Percentiles rank a stretch among this genome's conserved stretches.
phyloP scores from a whole-genome alignment of 2,797 vertebrate genomes.

The Pantherophis alleghaniensis region DNA sequence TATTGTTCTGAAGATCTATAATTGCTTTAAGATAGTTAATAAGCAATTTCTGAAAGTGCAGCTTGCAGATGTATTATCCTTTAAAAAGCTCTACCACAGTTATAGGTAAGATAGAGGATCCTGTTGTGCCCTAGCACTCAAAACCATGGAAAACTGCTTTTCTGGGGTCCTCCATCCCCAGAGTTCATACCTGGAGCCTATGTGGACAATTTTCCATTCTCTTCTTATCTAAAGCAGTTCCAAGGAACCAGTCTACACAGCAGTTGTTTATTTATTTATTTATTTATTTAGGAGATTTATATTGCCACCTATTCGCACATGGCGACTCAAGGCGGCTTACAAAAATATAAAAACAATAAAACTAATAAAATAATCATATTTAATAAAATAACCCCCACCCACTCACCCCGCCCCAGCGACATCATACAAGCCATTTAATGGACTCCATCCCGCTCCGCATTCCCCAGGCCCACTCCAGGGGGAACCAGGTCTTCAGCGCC shows the following conservation, averaged over 20 bases:
- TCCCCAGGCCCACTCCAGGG: no score
- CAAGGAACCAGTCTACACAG: background rate
- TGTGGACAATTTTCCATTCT: background rate
- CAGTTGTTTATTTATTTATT: background rate
- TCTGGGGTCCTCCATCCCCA: fast-evolving
- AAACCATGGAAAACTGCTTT: background rate
- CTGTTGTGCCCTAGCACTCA: background rate
- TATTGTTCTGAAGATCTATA: background rate
- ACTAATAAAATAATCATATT: no score
- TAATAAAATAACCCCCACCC: no score
- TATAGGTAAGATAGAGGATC: background rate
- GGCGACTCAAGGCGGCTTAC: no score
- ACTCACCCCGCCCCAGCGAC: no score
- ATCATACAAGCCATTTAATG: no score
- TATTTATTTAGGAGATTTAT: no score
- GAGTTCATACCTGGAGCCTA: background rate
- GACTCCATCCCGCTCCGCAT: no score
- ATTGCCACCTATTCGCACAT: no score
- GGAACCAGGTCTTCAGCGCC: no score
- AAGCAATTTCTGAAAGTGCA: background rate
- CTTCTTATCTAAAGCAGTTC: background rate
- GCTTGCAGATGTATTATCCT: background rate
- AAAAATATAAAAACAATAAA: no score
- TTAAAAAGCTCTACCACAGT: background rate
- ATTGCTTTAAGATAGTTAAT: background rate